Conservation (phyloP, 2,797 vertebrate genomes). For the Thalassophryne amazonica region DNA sequence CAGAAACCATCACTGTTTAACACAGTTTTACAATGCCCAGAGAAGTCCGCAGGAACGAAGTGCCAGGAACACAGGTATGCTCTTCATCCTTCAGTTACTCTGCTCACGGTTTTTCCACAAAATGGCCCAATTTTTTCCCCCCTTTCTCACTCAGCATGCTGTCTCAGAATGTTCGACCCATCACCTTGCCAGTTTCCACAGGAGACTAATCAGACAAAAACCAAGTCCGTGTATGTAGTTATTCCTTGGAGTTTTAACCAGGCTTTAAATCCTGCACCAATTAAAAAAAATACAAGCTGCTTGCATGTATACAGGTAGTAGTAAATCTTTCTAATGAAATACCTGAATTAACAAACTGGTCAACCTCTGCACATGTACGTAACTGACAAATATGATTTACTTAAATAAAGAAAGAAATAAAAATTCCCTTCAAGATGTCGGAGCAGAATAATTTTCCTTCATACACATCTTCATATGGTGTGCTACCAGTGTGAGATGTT, state of each 20-base stretch:
- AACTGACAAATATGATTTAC: too few species aligned
- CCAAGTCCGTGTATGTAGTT: slow-evolving; percentile 19
- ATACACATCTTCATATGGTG: too few species aligned
- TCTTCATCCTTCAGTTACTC: slow-evolving; percentile 60
- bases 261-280: slow-evolving; percentile 30
- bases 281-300: too few species aligned
- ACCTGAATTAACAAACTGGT: too few species aligned
- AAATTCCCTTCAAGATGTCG: too few species aligned
- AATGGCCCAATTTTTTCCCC: slow-evolving; percentile 39
- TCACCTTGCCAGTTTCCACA: slow-evolving; percentile 8
- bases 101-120: slow-evolving; percentile 45
- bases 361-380: too few species aligned
- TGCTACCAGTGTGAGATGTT: too few species aligned
- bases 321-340: too few species aligned
- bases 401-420: too few species aligned
- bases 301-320: too few species aligned
- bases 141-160: slow-evolving; percentile 13
- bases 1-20: slow-evolving; percentile 75
- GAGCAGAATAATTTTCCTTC: too few species aligned
- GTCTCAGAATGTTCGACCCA: slow-evolving; percentile 26
- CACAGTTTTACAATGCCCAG: slow-evolving; percentile 70
- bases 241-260: slow-evolving; percentile 49
- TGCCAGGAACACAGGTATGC: slow-evolving; percentile 30
- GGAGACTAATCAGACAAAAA: slow-evolving; percentile 22
- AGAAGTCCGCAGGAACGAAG: slow-evolving; percentile 55